Evolutionary conservation across 2,797 vertebrate genomes (phyloP).

Genomic region (Dicrostonyx torquatus): DNA sequence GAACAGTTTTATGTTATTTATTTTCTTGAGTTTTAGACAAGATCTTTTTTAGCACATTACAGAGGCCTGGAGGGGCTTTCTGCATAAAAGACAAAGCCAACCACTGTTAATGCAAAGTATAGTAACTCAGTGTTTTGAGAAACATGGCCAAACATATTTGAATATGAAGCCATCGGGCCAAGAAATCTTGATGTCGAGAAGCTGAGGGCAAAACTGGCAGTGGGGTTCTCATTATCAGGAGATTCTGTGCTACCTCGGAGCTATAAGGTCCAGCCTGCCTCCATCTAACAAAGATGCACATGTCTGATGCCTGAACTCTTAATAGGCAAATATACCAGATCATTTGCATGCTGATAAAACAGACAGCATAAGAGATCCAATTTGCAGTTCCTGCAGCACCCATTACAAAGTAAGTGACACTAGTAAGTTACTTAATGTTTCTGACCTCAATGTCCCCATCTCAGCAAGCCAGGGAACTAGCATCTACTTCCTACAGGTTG

Average conservation of each 20-base stretch:
- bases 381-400: background rate
- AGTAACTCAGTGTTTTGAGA: conserved; percentile 79
- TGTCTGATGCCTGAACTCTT: conserved; percentile 27
- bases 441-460: background rate
- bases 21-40: conserved; percentile 83
- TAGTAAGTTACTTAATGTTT: background rate
- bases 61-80: conserved; percentile 83
- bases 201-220: conserved; percentile 74
- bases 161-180: conserved; percentile 77
- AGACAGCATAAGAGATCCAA: background rate
- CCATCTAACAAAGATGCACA: conserved; percentile 39
- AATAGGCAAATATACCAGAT: conserved; percentile 55
- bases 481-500: background rate
- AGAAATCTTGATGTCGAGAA: conserved; percentile 79
- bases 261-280: conserved; percentile 54
- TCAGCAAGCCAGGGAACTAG: conserved; percentile 33
- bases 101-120: conserved; percentile 82
- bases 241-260: conserved; percentile 59
- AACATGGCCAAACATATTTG: conserved; percentile 81
- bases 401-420: background rate
- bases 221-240: conserved; percentile 74
- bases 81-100: conserved; percentile 83
- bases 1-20: conserved; percentile 83
- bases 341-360: background rate
- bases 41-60: conserved; percentile 84